phyloP scores from a whole-genome alignment of 2,888 invertebrate genomes.

The Pyralis farinalis region DNA sequence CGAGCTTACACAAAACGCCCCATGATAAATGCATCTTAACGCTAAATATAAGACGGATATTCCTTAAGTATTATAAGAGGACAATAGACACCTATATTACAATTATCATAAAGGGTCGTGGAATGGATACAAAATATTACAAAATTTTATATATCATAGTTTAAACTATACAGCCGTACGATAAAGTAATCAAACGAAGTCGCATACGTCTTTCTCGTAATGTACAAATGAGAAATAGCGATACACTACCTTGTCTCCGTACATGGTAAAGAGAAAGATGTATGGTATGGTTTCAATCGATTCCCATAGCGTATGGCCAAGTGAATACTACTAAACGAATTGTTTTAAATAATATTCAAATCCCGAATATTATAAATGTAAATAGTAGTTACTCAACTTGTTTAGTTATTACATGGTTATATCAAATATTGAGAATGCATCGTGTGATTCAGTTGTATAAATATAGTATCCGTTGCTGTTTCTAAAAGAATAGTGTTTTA shows the following conservation, averaged over 20 bases:
- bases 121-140: slow-evolving; percentile 78
- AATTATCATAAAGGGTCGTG: slow-evolving; percentile 57
- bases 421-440: slow-evolving; percentile 21
- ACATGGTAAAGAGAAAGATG: not conserved
- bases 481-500: not conserved
- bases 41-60: slow-evolving; percentile 73
- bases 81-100: slow-evolving; percentile 72
- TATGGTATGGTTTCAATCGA: slow-evolving; percentile 7
- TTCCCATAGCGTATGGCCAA: slow-evolving; percentile 14
- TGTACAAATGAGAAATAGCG: no score
- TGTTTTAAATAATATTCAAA: slow-evolving; percentile 51
- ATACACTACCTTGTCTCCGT: no score
- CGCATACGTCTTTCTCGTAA: no score
- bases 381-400: slow-evolving; percentile 19
- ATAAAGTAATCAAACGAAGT: slow-evolving; percentile 9
- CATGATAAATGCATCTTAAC: slow-evolving; percentile 48
- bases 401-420: slow-evolving; percentile 20
- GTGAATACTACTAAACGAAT: slow-evolving; percentile 36
- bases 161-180: slow-evolving; percentile 20
- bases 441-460: slow-evolving; percentile 9
- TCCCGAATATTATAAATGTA: slow-evolving; percentile 45
- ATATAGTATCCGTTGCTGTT: slow-evolving; percentile 5
- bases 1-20: slow-evolving; percentile 22
- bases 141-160: slow-evolving; percentile 45
- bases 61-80: slow-evolving; percentile 61